phyloP scores from a whole-genome alignment of 2,888 invertebrate genomes.

The Blera fallax region DNA sequence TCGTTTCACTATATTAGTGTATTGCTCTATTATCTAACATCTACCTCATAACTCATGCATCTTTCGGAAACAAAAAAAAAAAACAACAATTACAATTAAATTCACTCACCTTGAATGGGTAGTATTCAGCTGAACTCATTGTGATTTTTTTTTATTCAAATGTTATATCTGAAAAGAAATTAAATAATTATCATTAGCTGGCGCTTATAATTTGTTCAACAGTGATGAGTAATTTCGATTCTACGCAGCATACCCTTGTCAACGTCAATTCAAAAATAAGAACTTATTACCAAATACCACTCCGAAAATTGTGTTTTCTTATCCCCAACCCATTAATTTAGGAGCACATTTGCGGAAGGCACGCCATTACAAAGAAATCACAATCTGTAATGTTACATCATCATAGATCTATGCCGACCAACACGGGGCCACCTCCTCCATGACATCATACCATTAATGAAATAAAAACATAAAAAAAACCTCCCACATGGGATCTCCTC shows the following conservation, averaged over 20 bases:
- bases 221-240: slow-evolving; percentile 26
- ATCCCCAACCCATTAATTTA: not conserved
- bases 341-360: not conserved
- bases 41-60: not conserved
- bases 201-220: not conserved
- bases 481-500: slow-evolving; percentile 45
- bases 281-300: not conserved
- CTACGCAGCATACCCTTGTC: not conserved
- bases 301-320: not conserved
- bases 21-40: not conserved
- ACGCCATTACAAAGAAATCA: slow-evolving; percentile 12
- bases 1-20: too few relatives aligned
- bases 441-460: slow-evolving; percentile 61
- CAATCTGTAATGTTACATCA: slow-evolving; percentile 55
- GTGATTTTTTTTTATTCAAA: slow-evolving; percentile 78
- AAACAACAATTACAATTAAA: not conserved
- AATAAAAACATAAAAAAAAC: slow-evolving; percentile 1
- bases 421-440: slow-evolving; percentile 31
- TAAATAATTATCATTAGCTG: slow-evolving; percentile 1
- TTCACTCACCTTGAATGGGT: slow-evolving; percentile 91
- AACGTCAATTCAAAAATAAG: not conserved
- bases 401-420: slow-evolving; percentile 3
- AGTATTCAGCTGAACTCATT: slow-evolving; percentile 92
- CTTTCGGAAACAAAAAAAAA: not conserved
- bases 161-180: slow-evolving; percentile 55